A percentile compares a stretch with the other conserved stretches of the same genome.
phyloP scores from a whole-genome alignment of 2,888 invertebrate genomes.

The Poecilobothrus nobilitatus region DNA sequence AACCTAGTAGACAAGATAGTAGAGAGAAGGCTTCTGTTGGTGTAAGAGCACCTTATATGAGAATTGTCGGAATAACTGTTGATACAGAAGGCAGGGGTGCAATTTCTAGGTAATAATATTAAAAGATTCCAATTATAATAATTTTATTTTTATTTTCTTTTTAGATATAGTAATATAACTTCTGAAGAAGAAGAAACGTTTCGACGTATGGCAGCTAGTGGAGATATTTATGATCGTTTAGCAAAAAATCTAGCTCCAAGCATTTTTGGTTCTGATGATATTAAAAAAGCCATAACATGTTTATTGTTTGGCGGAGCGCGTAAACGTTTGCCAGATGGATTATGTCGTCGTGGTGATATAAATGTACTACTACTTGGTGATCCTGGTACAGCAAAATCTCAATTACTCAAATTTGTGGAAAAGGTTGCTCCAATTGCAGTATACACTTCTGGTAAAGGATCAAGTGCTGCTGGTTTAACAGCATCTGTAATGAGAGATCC shows the following conservation, averaged over 20 bases:
- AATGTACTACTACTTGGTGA: slow-evolving; percentile 92
- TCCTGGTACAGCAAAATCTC: slow-evolving; percentile 99
- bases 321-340: slow-evolving; percentile 86
- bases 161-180: slow-evolving; percentile 46
- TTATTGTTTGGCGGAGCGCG: slow-evolving; percentile 88
- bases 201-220: slow-evolving; percentile 69
- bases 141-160: background rate
- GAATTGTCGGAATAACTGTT: slow-evolving; percentile 85
- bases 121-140: background rate
- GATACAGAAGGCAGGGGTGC: slow-evolving; percentile 70
- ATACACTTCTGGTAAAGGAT: slow-evolving; percentile 99
- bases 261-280: slow-evolving; percentile 87
- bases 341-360: slow-evolving; percentile 92
- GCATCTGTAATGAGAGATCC: slow-evolving; percentile 96
- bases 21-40: slow-evolving; percentile 77
- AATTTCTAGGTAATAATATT: slow-evolving; percentile 41
- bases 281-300: slow-evolving; percentile 94
- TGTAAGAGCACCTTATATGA: slow-evolving; percentile 86
- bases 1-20: slow-evolving; percentile 56
- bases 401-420: slow-evolving; percentile 94
- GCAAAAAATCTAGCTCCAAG: slow-evolving; percentile 92
- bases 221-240: slow-evolving; percentile 81
- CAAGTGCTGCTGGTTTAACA: slow-evolving; percentile 96
- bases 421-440: slow-evolving; percentile 88
- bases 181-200: slow-evolving; percentile 58